Evolutionary conservation across 2,797 vertebrate species (phyloP).

Genomic region (Anas acuta): DNA sequence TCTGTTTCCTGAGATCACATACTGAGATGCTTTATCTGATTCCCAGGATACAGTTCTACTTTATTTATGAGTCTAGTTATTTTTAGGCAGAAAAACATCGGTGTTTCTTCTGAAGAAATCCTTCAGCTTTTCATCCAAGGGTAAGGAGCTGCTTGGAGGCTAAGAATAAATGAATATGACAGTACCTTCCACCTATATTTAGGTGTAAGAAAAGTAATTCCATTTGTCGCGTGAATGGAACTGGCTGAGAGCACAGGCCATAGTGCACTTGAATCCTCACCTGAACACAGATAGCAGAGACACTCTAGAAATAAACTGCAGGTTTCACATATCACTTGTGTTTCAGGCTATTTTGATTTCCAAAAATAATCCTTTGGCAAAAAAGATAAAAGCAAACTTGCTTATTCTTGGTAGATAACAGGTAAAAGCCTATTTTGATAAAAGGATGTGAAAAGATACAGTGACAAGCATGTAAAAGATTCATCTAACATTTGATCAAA

Average conservation of each 20-base stretch:
- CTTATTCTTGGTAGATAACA: slow-evolving; percentile 2
- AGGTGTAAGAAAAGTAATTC: not conserved
- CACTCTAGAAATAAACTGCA: not conserved
- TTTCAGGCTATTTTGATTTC: not conserved
- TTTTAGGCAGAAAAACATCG: slow-evolving; percentile 12
- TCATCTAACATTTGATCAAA: slow-evolving; percentile 28
- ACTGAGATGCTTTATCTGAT: not conserved
- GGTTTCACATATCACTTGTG: not conserved
- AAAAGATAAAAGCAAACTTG: not conserved
- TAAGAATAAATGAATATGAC: not conserved
- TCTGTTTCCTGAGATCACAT: not conserved
- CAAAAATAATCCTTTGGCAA: not conserved
- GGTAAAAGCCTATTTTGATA: not conserved
- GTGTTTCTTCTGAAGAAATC: slow-evolving; percentile 33
- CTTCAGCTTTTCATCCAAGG: slow-evolving; percentile 9
- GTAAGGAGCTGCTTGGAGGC: not conserved
- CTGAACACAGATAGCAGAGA: not conserved
- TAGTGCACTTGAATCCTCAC: not conserved
- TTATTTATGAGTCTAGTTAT: slow-evolving; percentile 35
- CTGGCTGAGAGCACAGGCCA: not conserved
- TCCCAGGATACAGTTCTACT: not conserved
- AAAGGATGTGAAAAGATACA: slow-evolving; percentile 9
- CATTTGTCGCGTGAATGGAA: fast-evolving
- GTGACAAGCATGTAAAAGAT: not conserved
- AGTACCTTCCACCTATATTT: not conserved